Conservation (phyloP, 1,140 invertebrate species). For the Paraescarpia echinospica region DNA sequence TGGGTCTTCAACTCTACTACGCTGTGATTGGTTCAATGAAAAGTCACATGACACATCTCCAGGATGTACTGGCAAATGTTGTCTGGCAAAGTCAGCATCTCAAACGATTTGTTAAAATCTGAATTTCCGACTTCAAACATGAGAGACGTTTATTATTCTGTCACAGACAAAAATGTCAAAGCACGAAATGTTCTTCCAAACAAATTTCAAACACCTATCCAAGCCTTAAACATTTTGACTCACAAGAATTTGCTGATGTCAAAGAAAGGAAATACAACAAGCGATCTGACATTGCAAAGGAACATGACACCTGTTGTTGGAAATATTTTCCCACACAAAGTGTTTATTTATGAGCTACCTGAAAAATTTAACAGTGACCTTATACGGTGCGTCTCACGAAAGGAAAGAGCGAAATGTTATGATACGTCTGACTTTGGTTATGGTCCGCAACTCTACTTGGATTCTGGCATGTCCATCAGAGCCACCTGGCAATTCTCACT, state of each 20-base stretch:
- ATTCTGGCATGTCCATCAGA: slow-evolving; percentile 24
- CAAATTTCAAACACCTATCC: background rate
- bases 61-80: background rate
- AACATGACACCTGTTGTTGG: background rate
- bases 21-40: background rate
- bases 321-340: slow-evolving; percentile 18
- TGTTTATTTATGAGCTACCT: slow-evolving; percentile 45
- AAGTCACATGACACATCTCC: background rate
- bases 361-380: slow-evolving; percentile 39
- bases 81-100: background rate
- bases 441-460: slow-evolving; percentile 35
- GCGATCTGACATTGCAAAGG: background rate
- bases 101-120: background rate
- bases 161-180: background rate
- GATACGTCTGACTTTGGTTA: slow-evolving; percentile 37
- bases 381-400: slow-evolving; percentile 25
- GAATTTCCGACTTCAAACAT: background rate
- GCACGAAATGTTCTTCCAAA: background rate
- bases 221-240: background rate
- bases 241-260: background rate
- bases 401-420: slow-evolving; percentile 32
- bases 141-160: background rate
- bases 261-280: background rate
- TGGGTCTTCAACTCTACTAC: background rate
- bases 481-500: slow-evolving; percentile 43